Percentiles rank a stretch among this genome's conserved stretches.
Evolutionary conservation across 2,888 invertebrate genomes (phyloP).

Genomic region (Phengaris alcon): DNA sequence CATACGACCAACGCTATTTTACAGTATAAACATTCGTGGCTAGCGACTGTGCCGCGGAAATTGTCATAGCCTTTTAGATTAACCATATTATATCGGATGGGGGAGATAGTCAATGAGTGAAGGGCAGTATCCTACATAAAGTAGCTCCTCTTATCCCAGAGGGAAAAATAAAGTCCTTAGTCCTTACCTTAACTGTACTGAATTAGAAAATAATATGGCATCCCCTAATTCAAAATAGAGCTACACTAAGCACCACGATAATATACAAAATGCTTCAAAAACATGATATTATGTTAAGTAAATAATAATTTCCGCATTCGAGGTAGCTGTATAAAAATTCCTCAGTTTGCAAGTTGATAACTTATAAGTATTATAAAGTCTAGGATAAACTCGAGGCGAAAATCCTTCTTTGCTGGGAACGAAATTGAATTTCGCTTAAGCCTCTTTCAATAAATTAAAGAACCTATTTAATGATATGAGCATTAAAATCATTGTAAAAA

Average conservation of each 20-base stretch:
- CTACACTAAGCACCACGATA: too few relatives aligned
- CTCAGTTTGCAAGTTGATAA: background rate
- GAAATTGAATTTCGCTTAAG: background rate
- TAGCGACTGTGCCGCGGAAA: background rate
- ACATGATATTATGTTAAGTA: background rate
- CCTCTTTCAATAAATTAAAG: conserved; percentile 8
- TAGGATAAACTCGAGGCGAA: background rate
- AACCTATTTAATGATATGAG: background rate
- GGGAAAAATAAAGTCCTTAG: too few relatives aligned
- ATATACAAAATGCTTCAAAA: background rate
- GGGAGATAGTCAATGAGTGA: too few relatives aligned
- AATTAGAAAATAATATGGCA: too few relatives aligned
- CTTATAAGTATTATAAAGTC: conserved; percentile 15
- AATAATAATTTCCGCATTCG: conserved; percentile 4
- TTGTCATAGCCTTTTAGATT: background rate
- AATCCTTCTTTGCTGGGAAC: background rate
- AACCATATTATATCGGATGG: background rate
- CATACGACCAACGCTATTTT: background rate
- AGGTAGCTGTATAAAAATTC: conserved; percentile 1
- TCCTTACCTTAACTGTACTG: too few relatives aligned
- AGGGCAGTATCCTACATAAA: too few relatives aligned
- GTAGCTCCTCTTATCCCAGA: too few relatives aligned
- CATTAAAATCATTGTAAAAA: background rate
- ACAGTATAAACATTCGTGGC: conserved; percentile 7
- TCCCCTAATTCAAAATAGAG: too few relatives aligned